These are phyloP conservation scores for Parauchenoglanis punctatus DNA, from an alignment of 2,797 vertebrate species.

Conservation along the genomic window DNA sequence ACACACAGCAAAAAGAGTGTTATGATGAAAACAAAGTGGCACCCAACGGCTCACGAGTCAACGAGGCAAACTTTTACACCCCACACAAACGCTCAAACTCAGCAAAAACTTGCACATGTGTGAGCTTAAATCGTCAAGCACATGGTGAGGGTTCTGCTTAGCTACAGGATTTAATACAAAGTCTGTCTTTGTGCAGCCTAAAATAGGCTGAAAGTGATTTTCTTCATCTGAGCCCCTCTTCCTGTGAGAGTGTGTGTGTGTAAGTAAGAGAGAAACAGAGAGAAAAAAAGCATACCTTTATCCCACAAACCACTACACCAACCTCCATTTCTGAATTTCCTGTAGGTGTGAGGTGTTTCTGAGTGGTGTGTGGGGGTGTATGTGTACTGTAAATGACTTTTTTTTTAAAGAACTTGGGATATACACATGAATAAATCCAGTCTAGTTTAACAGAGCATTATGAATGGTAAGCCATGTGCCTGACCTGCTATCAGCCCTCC, in stretches of 20 bases:
- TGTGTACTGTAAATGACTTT: not conserved
- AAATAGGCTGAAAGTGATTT: not conserved
- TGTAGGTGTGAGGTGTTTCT: not conserved
- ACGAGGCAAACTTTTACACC: not conserved
- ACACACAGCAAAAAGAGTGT: not conserved
- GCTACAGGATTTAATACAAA: not conserved
- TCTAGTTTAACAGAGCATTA: not conserved
- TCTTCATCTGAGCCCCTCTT: slow-evolving; percentile 1
- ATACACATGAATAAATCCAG: not conserved
- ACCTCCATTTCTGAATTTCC: not conserved
- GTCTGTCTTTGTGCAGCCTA: not conserved
- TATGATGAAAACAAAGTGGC: not conserved
- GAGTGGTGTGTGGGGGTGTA: not conserved
- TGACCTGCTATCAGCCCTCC: too few relatives aligned
- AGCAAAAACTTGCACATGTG: not conserved
- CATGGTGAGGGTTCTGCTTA: not conserved
- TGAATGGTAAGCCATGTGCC: not conserved
- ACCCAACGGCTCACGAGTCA: not conserved
- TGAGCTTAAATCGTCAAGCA: not conserved
- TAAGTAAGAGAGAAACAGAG: not conserved
- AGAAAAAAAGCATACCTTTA: not conserved
- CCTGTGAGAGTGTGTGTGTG: not conserved
- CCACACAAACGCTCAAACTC: not conserved
- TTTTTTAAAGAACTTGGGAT: not conserved
- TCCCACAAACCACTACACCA: slow-evolving; percentile 22